Evolutionary conservation across 2,888 invertebrate species (phyloP), one percentile per base, ranked within the genome.

Genomic region (Pterostichus madidus): DNA sequence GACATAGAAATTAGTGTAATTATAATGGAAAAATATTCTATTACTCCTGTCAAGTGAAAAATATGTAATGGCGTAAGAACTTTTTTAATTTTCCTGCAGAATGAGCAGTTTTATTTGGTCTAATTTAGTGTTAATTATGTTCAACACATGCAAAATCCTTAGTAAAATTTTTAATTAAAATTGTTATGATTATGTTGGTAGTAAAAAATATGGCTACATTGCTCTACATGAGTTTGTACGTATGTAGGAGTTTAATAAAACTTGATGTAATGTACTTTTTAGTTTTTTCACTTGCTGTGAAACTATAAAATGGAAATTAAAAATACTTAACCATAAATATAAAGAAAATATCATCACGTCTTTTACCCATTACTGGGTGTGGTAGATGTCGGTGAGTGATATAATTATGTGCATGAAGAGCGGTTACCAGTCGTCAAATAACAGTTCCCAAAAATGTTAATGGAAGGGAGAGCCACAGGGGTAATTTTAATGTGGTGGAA

Each of bases 131-230:
- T 71, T 71, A 71, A 71, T 71, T 71, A 71, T 44, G 68, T 39
- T 11, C 68, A 15, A 71, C 44, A 71, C 68, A 71, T 44, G 68
- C 68, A 17, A 71, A 64, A 71, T 71, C 68, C 64, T 44, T 44
- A 44, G 39, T 71, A 71, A 71, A 71, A 46, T 71, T 71, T 71
- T 71, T 71, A 71, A 71, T 71, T 71, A 71, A 71, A 71, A 71
- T 71, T 44, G 68, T 71, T 71, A 71, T 39, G 44, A 71, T 71
- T 71, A 71, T 71, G 44, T 44, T 44, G 68, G 68, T 44, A 71
- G 68, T 71, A 44, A 71, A 68, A 39, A 17, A 13, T 44, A 71
- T 71, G 44, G 15, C 68, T n/a, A 35, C 44, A 44, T 71, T 71
- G 13, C 68, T 71, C 44, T 71, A 17, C 44, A 71, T 31, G 44